A percentile compares a stretch with the other conserved stretches of the same genome.
Evolutionary conservation across 2,888 invertebrate species (phyloP).

Genomic region (Spialia ferax): DNA sequence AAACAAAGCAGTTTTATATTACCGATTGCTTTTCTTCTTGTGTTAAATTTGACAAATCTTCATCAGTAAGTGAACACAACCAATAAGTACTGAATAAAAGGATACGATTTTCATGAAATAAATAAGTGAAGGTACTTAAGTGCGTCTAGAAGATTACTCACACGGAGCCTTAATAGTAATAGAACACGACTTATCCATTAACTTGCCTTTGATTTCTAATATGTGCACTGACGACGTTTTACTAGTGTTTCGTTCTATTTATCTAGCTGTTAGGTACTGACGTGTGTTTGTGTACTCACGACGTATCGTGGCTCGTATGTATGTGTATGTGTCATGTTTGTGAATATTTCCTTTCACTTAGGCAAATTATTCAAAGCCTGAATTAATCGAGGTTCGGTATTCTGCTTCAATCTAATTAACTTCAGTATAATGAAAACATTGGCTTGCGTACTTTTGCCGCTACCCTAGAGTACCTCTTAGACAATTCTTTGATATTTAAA

Average conservation of each 20-base stretch:
- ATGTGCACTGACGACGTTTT: conserved; percentile 27
- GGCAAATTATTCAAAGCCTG: conserved; percentile 34
- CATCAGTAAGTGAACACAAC: background rate
- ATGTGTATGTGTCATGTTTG: conserved; percentile 7
- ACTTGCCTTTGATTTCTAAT: conserved; percentile 50
- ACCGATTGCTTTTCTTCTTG: no score
- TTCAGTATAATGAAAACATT: conserved; percentile 13
- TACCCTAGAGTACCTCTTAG: background rate
- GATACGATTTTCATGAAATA: background rate
- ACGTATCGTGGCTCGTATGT: background rate
- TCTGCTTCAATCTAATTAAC: conserved; percentile 24
- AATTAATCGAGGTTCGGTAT: conserved; percentile 27
- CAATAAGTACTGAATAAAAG: no score
- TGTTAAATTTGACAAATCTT: no score
- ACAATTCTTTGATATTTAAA: conserved; percentile 9
- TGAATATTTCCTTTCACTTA: conserved; percentile 32
- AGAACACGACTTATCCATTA: conserved; percentile 66
- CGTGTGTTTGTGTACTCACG: conserved; percentile 18
- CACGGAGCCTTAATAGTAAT: conserved; percentile 56
- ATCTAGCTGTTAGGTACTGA: conserved; percentile 33
- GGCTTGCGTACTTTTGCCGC: background rate
- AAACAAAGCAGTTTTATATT: no score
- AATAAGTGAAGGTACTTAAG: background rate
- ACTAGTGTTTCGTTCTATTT: conserved; percentile 32
- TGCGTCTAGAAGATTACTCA: conserved; percentile 47